Percentiles rank a stretch among this genome's conserved stretches.
These are phyloP conservation scores for Henricia sp. DNA, from an alignment of 53 echinoderm and acorn worm genomes.

Conservation along the genomic window DNA sequence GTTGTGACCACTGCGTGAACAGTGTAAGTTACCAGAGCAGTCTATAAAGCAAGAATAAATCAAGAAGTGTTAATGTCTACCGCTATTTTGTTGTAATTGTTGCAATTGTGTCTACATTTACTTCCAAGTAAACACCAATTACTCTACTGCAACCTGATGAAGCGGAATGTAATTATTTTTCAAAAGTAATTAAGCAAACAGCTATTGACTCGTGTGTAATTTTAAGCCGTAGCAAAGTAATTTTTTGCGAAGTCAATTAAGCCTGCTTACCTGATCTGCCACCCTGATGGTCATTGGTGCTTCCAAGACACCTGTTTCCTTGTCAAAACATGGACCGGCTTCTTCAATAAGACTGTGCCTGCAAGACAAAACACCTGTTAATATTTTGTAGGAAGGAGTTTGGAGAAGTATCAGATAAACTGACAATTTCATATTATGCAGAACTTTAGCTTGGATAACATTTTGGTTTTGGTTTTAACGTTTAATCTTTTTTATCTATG, in stretches of 20 bases:
- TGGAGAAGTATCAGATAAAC: neutral
- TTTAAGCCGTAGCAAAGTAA: neutral
- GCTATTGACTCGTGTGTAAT: too few relatives aligned
- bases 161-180: too few relatives aligned
- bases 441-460: too few relatives aligned
- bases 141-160: too few relatives aligned
- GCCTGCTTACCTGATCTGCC: conserved; percentile 88
- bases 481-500: too few relatives aligned
- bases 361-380: neutral
- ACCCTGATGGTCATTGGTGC: conserved; percentile 96
- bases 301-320: conserved; percentile 95
- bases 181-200: too few relatives aligned
- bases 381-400: too few relatives aligned
- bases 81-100: too few relatives aligned
- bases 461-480: too few relatives aligned
- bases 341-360: conserved; percentile 90
- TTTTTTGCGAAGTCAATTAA: neutral
- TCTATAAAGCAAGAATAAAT: conserved; percentile 42
- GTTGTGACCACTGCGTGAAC: conserved; percentile 93
- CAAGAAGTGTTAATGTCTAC: conserved; percentile 1
- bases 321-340: conserved; percentile 85
- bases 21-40: conserved; percentile 90
- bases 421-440: neutral
- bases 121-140: neutral
- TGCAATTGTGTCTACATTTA: neutral